phyloP scores from a whole-genome alignment of 2,888 invertebrate species.

The Charanyca ferruginea region DNA sequence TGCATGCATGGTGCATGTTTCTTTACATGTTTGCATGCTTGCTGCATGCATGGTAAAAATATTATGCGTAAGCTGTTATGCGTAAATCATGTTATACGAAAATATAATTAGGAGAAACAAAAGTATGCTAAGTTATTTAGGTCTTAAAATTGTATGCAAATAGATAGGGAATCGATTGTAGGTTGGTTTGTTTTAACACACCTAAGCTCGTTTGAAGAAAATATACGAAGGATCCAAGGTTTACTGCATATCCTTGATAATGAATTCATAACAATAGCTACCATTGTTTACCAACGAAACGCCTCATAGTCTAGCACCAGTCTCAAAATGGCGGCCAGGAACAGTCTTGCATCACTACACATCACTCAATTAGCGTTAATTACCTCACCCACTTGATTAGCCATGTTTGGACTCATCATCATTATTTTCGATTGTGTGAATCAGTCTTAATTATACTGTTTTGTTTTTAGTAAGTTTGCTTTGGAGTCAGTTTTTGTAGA shows the following conservation, averaged over 20 bases:
- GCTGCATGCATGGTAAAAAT: too few relatives aligned
- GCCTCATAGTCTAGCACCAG: conserved; percentile 36
- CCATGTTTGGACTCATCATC: conserved; percentile 49
- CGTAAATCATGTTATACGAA: too few relatives aligned
- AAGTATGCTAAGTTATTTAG: too few relatives aligned
- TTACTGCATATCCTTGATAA: not conserved
- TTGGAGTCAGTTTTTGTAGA: not conserved
- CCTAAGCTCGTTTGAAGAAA: not conserved
- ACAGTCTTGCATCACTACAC: conserved; percentile 10
- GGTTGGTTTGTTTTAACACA: not conserved
- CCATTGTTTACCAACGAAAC: conserved; percentile 18
- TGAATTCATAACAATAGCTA: not conserved
- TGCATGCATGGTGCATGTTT: too few relatives aligned
- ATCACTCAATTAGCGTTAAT: conserved; percentile 49
- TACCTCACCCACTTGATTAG: conserved; percentile 53
- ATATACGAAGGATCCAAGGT: not conserved
- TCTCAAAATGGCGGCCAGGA: conserved; percentile 20
- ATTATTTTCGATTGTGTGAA: conserved; percentile 55
- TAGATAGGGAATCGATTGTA: not conserved
- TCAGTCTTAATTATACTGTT: conserved; percentile 43
- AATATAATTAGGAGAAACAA: too few relatives aligned
- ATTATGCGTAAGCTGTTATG: too few relatives aligned
- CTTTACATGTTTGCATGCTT: too few relatives aligned
- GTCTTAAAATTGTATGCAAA: too few relatives aligned
- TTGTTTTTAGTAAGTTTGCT: conserved; percentile 10